Evolutionary conservation across 2,113 vertebrate species (phyloP).

Genomic region (Cavia aperea): DNA sequence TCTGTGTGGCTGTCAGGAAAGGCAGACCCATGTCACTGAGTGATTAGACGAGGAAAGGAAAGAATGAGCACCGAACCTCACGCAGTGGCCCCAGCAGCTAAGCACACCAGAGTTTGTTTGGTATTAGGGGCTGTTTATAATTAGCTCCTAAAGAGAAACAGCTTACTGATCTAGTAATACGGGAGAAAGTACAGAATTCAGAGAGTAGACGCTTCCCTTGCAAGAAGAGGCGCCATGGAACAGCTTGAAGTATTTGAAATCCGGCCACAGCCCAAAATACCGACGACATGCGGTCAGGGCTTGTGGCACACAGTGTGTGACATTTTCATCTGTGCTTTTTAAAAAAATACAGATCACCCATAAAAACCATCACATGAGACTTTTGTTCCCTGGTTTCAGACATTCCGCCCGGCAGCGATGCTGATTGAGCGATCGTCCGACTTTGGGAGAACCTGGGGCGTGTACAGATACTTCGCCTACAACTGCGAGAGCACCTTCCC

Average conservation of each 20-base stretch:
- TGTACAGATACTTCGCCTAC: constrained; percentile 96
- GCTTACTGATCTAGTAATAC: background rate
- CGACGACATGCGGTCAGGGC: background rate
- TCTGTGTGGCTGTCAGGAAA: background rate
- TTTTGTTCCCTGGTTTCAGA: constrained; percentile 73
- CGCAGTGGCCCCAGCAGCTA: background rate
- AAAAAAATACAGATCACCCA: background rate
- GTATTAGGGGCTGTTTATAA: background rate
- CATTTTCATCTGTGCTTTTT: background rate
- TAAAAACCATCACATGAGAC: background rate
- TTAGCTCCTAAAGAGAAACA: constrained; percentile 32
- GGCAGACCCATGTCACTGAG: background rate
- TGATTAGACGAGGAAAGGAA: background rate
- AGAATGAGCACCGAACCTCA: background rate
- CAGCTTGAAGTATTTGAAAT: constrained; percentile 19
- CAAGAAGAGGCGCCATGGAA: background rate
- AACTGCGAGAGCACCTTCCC: constrained; percentile 93
- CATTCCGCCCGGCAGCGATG: constrained; percentile 96
- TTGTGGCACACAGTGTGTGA: background rate
- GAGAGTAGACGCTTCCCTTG: background rate
- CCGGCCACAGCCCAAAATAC: background rate
- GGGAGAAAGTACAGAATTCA: background rate
- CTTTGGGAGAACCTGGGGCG: constrained; percentile 91
- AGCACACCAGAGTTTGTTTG: background rate
- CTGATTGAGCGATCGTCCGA: constrained; percentile 95